Evolutionary conservation across 2,888 invertebrate species (phyloP), one percentile per base, ranked within the genome.

Genomic region (Cephus nigrinus): DNA sequence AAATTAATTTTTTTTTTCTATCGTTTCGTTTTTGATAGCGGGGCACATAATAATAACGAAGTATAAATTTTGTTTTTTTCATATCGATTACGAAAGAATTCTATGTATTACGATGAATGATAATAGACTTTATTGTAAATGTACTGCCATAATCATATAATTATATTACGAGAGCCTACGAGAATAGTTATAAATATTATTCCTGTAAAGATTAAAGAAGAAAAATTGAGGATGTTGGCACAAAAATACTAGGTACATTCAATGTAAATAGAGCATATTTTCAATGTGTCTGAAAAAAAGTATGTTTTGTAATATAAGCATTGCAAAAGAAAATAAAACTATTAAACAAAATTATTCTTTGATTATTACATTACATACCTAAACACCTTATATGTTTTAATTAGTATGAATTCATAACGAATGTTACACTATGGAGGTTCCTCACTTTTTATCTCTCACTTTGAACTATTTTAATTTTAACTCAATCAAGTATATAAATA

Each of bases 281-380:
- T 91, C 89, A 91, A 90, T 91, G 91, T 91, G 90, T 91, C 90
- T 88, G 89, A 84, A 90, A 91, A 35, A 15, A 91, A 90, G 90
- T 91, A 91, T 91, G 91, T 91, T 91, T 91, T 91, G 91, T 91
- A 91, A 91, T 90, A 91, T 91, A 91, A 90, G 90, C 87, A 91
- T 90, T 90, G 89, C 89, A 87, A 89, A 88, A 86, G 86, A 81
- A 88, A 90, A 89, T 89, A 91, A 91, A 91, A 89, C 88, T 84
- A 90, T 85, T 88, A 85, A 88, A 82, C 82, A 86, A 69, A 76
- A 55, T 23, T 55, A 55, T 55, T 55, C 0, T 2, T 23, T 23
- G 55, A 55, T 55, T 55, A 23, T 23, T 55, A 9, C 9, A 23
- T 23, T 23, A 5, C 5, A 15, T 1, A 15, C 40, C 15, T 15